These are phyloP conservation scores for Drosophila nannoptera DNA, from an alignment of 1,140 invertebrate genomes.

Conservation along the genomic window DNA sequence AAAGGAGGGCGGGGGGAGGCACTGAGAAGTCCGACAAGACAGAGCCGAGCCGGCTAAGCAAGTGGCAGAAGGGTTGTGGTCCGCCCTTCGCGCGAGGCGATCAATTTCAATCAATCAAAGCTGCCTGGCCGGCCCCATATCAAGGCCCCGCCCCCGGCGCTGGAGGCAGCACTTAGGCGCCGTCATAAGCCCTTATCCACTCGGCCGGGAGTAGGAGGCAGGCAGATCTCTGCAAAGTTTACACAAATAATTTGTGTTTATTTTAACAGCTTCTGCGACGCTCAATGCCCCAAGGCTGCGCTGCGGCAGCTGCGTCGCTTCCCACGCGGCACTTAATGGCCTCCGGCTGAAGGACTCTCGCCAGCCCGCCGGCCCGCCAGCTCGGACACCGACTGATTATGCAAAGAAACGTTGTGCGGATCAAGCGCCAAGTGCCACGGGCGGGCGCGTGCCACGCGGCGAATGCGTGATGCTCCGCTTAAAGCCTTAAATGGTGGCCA, in stretches of 20 bases:
- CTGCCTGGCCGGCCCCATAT: slow-evolving; percentile 38
- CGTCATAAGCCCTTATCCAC: slow-evolving; percentile 41
- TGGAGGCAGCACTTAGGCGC: slow-evolving; percentile 54
- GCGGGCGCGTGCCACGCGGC: slow-evolving; percentile 41
- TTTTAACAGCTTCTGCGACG: slow-evolving; percentile 66
- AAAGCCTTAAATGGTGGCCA: slow-evolving; percentile 58
- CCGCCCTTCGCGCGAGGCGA: slow-evolving; percentile 27
- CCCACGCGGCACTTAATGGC: slow-evolving; percentile 68
- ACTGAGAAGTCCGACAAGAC: background rate
- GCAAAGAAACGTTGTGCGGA: slow-evolving; percentile 65
- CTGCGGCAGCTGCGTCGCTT: slow-evolving; percentile 50
- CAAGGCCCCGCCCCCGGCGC: slow-evolving; percentile 28
- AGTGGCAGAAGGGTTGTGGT: slow-evolving; percentile 42
- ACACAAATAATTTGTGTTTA: slow-evolving; percentile 78
- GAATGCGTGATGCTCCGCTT: slow-evolving; percentile 58
- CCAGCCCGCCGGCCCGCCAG: slow-evolving; percentile 15
- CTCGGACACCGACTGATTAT: slow-evolving; percentile 57
- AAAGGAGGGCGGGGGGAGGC: background rate
- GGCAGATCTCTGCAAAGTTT: slow-evolving; percentile 62
- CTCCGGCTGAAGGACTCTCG: slow-evolving; percentile 18
- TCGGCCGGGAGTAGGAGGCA: background rate
- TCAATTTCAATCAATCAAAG: slow-evolving; percentile 76
- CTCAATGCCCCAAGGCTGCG: slow-evolving; percentile 34
- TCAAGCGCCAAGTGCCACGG: slow-evolving; percentile 37
- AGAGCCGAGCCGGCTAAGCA: slow-evolving; percentile 10